Evolutionary conservation across 2,888 invertebrate genomes (phyloP).

Genomic region (Ctenicera cuprea): DNA sequence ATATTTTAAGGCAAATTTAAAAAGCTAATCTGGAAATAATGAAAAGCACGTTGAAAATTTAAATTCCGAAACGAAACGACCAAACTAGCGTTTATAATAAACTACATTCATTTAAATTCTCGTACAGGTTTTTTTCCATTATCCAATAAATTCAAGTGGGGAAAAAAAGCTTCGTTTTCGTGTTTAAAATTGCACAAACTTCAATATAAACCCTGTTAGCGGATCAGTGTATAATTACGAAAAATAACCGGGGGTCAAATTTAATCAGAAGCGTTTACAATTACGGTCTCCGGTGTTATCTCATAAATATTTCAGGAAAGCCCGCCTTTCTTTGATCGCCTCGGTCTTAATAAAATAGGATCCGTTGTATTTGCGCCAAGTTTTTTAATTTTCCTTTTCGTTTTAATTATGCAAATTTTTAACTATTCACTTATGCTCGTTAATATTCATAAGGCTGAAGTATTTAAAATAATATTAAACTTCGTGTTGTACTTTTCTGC

Average conservation of each 20-base stretch:
- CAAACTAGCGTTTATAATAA: too few relatives aligned
- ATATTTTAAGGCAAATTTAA: too few relatives aligned
- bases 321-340: constrained; percentile 31
- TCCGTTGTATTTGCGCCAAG: constrained; percentile 39
- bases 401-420: constrained; percentile 49
- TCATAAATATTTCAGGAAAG: constrained; percentile 47
- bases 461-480: constrained; percentile 50
- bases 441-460: constrained; percentile 48
- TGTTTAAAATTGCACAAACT: neutral
- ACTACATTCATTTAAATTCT: too few relatives aligned
- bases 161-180: neutral
- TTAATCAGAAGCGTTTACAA: constrained; percentile 44
- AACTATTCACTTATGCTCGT: constrained; percentile 48
- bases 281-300: constrained; percentile 38
- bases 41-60: too few relatives aligned
- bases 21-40: too few relatives aligned
- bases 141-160: neutral
- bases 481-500: constrained; percentile 47
- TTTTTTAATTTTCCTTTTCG: constrained; percentile 41
- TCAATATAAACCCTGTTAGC: constrained; percentile 10
- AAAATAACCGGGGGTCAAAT: constrained; percentile 43
- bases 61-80: too few relatives aligned
- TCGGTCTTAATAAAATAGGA: constrained; percentile 16
- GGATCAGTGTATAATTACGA: constrained; percentile 23
- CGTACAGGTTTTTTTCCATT: neutral